phyloP scores from a whole-genome alignment of 2,888 invertebrate genomes.

The Tenthredo notha region DNA sequence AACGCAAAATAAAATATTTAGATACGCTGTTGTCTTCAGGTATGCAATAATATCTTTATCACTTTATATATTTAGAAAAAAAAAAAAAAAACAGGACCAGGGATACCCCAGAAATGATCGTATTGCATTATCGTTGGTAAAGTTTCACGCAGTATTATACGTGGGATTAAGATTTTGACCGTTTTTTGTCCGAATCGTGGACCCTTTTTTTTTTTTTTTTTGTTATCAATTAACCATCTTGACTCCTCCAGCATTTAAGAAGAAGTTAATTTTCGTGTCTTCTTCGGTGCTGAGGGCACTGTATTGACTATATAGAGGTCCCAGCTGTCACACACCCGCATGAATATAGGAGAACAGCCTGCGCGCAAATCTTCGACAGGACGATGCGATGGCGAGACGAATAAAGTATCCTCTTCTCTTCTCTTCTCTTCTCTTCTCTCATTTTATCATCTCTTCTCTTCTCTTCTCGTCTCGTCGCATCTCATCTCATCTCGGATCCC shows the following conservation, averaged over 20 bases:
- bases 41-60: no score
- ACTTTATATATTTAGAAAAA: no score
- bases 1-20: background rate
- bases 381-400: conserved; percentile 14
- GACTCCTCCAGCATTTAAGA: background rate
- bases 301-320: conserved; percentile 17
- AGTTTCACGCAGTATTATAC: background rate
- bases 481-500: background rate
- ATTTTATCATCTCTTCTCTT: background rate
- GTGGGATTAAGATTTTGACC: background rate
- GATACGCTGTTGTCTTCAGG: no score
- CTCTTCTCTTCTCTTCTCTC: background rate
- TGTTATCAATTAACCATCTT: background rate
- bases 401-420: conserved; percentile 21
- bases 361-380: conserved; percentile 27
- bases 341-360: conserved; percentile 19
- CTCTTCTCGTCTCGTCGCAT: background rate
- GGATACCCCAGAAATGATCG: background rate
- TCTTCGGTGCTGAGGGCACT: conserved; percentile 6
- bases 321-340: conserved; percentile 38
- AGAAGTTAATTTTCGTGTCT: conserved; percentile 31
- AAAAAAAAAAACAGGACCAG: no score
- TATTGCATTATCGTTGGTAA: background rate
- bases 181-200: background rate
- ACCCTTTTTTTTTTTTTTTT: background rate